These are phyloP conservation scores for Microplitis demolitor DNA, from an alignment of 1,140 invertebrate genomes.

Conservation along the genomic window DNA sequence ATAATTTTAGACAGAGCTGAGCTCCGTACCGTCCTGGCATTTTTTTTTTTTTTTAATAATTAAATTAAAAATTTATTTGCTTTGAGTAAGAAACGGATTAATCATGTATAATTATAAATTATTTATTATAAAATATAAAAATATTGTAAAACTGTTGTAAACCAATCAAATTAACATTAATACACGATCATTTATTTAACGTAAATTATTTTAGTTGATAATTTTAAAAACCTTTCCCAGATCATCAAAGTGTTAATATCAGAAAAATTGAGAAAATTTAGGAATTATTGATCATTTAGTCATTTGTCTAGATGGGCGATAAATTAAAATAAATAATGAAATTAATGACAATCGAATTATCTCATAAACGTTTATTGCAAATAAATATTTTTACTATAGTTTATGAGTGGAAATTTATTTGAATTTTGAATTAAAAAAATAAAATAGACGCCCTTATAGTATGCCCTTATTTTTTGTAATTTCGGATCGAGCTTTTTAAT, in stretches of 20 bases:
- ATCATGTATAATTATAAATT: neutral
- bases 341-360: too few species aligned
- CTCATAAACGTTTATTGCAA: too few species aligned
- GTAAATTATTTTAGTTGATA: conserved; percentile 30
- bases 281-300: too few species aligned
- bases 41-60: neutral
- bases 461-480: too few species aligned
- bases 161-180: conserved; percentile 57
- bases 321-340: too few species aligned
- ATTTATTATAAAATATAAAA: conserved; percentile 9
- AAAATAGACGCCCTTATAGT: too few species aligned
- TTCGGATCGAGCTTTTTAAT: too few species aligned
- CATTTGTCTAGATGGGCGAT: too few species aligned
- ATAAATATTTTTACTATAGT: too few species aligned
- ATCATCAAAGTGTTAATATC: neutral
- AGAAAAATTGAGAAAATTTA: too few species aligned
- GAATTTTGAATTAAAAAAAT: too few species aligned
- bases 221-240: neutral
- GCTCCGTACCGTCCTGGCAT: conserved; percentile 15
- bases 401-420: too few species aligned
- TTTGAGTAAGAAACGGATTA: neutral
- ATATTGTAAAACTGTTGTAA: conserved; percentile 48
- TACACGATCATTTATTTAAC: conserved; percentile 56
- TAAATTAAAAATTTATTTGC: neutral
- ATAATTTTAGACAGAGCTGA: neutral